Evolutionary conservation across 2,888 invertebrate genomes (phyloP).

Genomic region (Nesidiocoris tenuis): DNA sequence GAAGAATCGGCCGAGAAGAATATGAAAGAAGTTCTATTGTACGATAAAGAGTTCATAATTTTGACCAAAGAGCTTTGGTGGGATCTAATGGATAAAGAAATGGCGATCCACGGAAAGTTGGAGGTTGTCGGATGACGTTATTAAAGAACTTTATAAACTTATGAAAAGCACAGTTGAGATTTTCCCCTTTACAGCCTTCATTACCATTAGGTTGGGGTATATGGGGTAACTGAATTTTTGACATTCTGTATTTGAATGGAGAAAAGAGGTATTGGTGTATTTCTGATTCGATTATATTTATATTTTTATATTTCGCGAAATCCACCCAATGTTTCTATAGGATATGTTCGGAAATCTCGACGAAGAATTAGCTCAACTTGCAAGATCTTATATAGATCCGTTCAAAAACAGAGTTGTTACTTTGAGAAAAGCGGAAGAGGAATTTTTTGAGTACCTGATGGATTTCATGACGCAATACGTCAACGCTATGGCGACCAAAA

Average conservation of each 20-base stretch:
- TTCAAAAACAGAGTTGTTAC: constrained; percentile 27
- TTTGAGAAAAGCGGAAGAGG: constrained; percentile 25
- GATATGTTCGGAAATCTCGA: constrained; percentile 23
- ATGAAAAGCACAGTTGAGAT: no score
- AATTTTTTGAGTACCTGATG: constrained; percentile 32
- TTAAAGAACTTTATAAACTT: not conserved
- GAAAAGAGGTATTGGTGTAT: no score
- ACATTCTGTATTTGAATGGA: no score
- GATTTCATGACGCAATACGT: constrained; percentile 19
- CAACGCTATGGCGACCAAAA: constrained; percentile 12
- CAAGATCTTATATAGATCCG: constrained; percentile 16
- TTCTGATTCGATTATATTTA: no score
- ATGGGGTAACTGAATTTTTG: no score
- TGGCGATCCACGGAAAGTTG: constrained; percentile 25
- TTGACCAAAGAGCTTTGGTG: constrained; percentile 33
- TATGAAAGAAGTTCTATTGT: constrained; percentile 33
- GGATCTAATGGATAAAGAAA: constrained; percentile 33
- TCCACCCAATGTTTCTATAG: not conserved
- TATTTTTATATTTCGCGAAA: no score
- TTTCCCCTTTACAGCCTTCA: no score
- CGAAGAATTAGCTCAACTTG: constrained; percentile 2
- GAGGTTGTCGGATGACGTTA: constrained; percentile 5
- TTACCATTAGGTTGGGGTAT: no score
- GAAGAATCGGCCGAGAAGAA: constrained; percentile 27
- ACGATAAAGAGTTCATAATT: constrained; percentile 33